Base-by-base conservation (phyloP, 2,888 invertebrate genomes). In the Allacma fusca region DNA sequence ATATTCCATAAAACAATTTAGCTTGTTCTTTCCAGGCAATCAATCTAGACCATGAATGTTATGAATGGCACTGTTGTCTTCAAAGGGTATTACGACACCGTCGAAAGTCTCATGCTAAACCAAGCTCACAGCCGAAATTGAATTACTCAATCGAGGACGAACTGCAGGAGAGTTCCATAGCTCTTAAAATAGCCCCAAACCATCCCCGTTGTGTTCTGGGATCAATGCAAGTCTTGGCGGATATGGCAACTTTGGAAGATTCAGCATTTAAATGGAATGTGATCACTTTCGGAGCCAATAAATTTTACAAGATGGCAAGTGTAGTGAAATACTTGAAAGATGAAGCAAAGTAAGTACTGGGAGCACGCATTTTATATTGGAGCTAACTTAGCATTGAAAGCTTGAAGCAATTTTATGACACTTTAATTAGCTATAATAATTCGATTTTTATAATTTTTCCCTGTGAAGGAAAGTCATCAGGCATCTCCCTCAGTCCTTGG, bases 1-100 rank as follows among this genome's bases (percentile, higher is more conserved):
- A n/a, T n/a, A n/a, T n/a, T n/a, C n/a, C n/a, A n/a, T n/a, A n/a
- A n/a, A n/a, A n/a, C n/a, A n/a, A n/a, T n/a, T n/a, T n/a, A n/a
- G n/a, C n/a, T n/a, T n/a, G n/a, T n/a, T 7, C 34, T 7, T 34
- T 34, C 1, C 44, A 71, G 70, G 70, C 70, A 50, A 71, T 71
- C 19, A 24, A 7, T 9, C 50, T 71, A 1, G 26, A 71, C 9
- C 70, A 40, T 43, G 57, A 71, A 1, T 24, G 26, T 21, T 44
- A 2, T 24, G 44, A 50, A 50, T 71, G 70, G 70, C 70, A 57
- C 16, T 71, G 44, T 44, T 71, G 70, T 50, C 50, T 71, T 1
- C 50, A 44, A 26, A 71, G 50, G 21, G 23, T 28, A 13, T 19
- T 71, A 19, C 24, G 70, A 2, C 24, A 19, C 1, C 43, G 70